Evolutionary conservation across 2,797 vertebrate genomes (phyloP).

Genomic region (Pyrocephalus nanus): DNA sequence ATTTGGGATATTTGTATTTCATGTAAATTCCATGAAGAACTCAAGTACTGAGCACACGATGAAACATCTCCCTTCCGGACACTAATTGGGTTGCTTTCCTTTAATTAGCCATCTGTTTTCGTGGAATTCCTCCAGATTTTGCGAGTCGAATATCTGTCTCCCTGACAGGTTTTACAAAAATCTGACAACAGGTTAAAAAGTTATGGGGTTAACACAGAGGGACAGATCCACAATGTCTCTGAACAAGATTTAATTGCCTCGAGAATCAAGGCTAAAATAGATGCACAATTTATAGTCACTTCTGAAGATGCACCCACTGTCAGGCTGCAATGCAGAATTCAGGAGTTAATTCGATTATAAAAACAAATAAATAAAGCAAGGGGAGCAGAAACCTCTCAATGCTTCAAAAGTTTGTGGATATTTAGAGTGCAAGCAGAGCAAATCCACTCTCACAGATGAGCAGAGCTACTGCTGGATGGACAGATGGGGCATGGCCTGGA

Average conservation of each 20-base stretch:
- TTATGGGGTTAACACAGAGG: background rate
- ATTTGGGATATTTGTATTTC: background rate
- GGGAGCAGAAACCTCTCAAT: background rate
- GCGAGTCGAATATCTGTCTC: background rate
- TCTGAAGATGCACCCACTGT: background rate
- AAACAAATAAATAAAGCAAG: too few relatives aligned
- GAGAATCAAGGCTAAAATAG: background rate
- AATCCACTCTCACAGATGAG: background rate
- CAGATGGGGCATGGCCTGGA: background rate
- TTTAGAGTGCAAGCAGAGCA: background rate
- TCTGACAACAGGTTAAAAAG: background rate
- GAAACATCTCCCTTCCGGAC: background rate
- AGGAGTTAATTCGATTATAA: background rate
- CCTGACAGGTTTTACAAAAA: background rate
- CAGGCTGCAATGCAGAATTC: background rate
- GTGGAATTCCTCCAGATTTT: constrained; percentile 12
- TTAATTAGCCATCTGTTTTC: constrained; percentile 27
- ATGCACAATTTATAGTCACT: background rate
- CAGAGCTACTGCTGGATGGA: background rate
- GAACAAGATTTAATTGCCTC: background rate
- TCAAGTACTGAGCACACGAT: background rate
- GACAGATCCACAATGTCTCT: background rate
- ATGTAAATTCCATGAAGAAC: background rate
- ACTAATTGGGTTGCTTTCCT: background rate
- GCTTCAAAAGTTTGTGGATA: background rate